Evolutionary conservation across 2,888 invertebrate genomes (phyloP).

Genomic region (Rhimphoctona megacephalus): DNA sequence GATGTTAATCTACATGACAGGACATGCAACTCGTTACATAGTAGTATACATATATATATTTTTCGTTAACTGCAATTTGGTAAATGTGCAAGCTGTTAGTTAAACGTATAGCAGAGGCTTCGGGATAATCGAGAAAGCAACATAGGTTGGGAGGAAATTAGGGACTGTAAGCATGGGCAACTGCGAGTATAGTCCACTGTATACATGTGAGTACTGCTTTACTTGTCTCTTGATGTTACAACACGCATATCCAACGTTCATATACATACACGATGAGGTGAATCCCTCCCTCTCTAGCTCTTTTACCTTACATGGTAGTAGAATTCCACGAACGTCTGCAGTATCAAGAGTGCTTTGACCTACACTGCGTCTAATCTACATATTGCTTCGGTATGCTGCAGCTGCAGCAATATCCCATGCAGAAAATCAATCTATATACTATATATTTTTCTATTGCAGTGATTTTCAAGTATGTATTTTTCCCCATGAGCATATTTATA

Average conservation of each 20-base stretch:
- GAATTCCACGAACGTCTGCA: slow-evolving; percentile 52
- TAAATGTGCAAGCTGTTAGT: slow-evolving; percentile 53
- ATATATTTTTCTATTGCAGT: neutral
- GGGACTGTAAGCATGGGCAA: slow-evolving; percentile 27
- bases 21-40: slow-evolving; percentile 2
- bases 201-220: neutral
- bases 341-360: slow-evolving; percentile 64
- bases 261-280: slow-evolving; percentile 7
- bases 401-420: slow-evolving; percentile 31
- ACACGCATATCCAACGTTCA: slow-evolving; percentile 16
- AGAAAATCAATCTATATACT: slow-evolving; percentile 9
- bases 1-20: neutral
- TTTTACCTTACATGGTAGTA: slow-evolving; percentile 44
- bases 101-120: slow-evolving; percentile 23
- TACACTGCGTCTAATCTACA: slow-evolving; percentile 66
- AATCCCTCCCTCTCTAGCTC: neutral
- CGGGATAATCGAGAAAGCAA: slow-evolving; percentile 19
- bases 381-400: slow-evolving; percentile 54
- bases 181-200: slow-evolving; percentile 5
- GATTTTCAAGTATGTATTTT: neutral
- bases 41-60: neutral
- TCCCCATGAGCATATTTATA: neutral
- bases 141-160: slow-evolving; percentile 39
- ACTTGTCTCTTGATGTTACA: neutral
- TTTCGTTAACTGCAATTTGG: slow-evolving; percentile 33